A percentile compares a stretch with the other conserved stretches of the same genome.
Evolutionary conservation across 2,797 vertebrate species (phyloP).

Genomic region (Brachyrhaphis roseni): DNA sequence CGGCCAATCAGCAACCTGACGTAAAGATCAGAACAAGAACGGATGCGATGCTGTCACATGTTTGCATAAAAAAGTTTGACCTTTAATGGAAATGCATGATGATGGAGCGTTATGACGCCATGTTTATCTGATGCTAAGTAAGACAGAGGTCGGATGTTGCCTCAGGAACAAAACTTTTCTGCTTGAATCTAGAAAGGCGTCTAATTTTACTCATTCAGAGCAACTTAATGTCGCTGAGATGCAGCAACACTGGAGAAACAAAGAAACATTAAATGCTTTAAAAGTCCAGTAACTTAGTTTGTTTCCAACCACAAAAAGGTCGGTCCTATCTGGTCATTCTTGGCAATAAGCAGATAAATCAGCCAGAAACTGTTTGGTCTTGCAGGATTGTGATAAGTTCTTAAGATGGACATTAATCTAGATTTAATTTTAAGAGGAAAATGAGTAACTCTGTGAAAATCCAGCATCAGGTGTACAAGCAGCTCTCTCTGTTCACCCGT

Average conservation of each 20-base stretch:
- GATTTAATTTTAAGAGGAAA: too few species aligned
- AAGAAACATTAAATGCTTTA: neutral
- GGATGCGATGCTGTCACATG: conserved; percentile 2
- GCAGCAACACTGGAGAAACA: neutral
- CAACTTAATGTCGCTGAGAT: neutral
- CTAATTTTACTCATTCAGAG: neutral
- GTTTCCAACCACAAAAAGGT: neutral
- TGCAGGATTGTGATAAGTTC: neutral
- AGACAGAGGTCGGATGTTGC: neutral
- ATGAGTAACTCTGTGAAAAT: too few species aligned
- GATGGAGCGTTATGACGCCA: neutral
- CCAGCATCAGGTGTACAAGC: too few species aligned
- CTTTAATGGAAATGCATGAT: conserved; percentile 9
- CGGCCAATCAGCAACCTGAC: neutral
- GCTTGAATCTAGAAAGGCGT: neutral
- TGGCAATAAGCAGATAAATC: neutral
- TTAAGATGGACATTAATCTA: neutral
- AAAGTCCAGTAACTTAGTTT: neutral
- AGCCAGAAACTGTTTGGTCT: neutral
- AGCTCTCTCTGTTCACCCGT: too few species aligned
- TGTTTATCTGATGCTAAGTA: neutral
- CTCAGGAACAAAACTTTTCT: neutral
- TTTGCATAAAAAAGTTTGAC: conserved; percentile 14
- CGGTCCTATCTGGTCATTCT: neutral
- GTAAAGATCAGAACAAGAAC: conserved; percentile 16